Evolutionary conservation across 1,140 invertebrate genomes (phyloP).

Genomic region (Trichonephila inaurata): DNA sequence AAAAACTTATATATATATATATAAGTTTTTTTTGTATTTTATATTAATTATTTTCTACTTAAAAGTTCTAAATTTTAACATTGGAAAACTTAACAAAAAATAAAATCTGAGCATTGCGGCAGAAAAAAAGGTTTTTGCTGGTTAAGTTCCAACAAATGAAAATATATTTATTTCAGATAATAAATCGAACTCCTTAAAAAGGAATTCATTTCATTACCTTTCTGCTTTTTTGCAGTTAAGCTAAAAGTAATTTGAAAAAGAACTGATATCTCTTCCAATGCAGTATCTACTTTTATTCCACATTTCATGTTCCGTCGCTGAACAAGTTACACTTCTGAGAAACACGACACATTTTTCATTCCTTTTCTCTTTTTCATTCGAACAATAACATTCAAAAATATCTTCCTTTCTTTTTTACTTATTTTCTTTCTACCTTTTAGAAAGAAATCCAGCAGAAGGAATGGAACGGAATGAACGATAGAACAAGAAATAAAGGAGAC

Average conservation of each 20-base stretch:
- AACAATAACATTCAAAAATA: not conserved
- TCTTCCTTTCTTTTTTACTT: not conserved
- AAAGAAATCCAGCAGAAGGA: not conserved
- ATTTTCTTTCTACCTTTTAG: not conserved
- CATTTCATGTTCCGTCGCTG: not conserved
- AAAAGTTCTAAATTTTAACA: no score
- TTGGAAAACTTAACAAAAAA: no score
- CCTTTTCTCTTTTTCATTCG: not conserved
- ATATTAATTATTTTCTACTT: no score
- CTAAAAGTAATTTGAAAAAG: constrained; percentile 5
- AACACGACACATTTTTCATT: constrained; percentile 2
- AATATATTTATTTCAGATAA: no score
- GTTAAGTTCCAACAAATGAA: no score
- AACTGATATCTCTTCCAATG: not conserved
- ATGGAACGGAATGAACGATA: not conserved
- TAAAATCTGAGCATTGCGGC: no score
- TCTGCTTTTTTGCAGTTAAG: not conserved
- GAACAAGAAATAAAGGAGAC: constrained; percentile 2
- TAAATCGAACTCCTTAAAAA: no score
- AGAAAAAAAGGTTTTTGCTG: no score
- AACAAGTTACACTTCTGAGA: not conserved
- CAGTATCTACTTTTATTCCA: not conserved
- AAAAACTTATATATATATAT: no score
- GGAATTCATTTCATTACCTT: no score
- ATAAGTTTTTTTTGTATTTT: no score